phyloP scores from a whole-genome alignment of 2,113 vertebrate species.

The Xiphias gladius region DNA sequence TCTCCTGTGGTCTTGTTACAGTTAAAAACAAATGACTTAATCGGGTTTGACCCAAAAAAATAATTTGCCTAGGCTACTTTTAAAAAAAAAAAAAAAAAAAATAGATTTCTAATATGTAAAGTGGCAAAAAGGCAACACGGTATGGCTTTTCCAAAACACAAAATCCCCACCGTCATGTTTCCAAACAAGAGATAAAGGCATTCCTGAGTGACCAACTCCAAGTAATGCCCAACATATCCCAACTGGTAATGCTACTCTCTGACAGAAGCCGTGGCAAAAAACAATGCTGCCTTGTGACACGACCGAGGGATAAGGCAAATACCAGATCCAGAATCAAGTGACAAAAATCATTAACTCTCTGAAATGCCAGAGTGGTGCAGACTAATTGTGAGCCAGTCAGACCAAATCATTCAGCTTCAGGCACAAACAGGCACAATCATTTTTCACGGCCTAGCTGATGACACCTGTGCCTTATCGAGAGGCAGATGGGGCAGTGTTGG shows the following conservation, averaged over 20 bases:
- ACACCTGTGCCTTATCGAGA: conserved; percentile 50
- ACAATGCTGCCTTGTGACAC: conserved; percentile 53
- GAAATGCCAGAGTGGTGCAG: conserved; percentile 37
- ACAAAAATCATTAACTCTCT: conserved; percentile 52
- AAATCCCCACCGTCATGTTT: conserved; percentile 17
- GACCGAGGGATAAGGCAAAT: conserved; percentile 54
- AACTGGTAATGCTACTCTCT: conserved; percentile 26
- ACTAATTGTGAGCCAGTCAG: conserved; percentile 51
- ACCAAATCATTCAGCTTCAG: conserved; percentile 52
- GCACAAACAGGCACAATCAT: conserved; percentile 28
- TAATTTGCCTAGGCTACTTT: background rate
- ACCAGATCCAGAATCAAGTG: conserved; percentile 55
- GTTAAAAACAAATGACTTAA: background rate
- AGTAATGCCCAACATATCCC: conserved; percentile 31
- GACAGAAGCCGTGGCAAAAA: conserved; percentile 30
- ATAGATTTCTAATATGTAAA: background rate
- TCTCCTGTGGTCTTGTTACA: background rate
- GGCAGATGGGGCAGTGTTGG: conserved; percentile 26
- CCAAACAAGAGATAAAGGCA: conserved; percentile 54
- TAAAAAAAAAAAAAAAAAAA: no score
- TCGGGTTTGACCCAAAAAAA: background rate
- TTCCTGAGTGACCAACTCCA: conserved; percentile 45
- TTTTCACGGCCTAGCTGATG: conserved; percentile 32
- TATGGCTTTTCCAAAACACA: conserved; percentile 31
- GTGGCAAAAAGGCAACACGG: background rate